Evolutionary conservation across 2,113 vertebrate species (phyloP), one percentile per base, ranked within the genome.

Genomic region (Platysternon megacephalum): DNA sequence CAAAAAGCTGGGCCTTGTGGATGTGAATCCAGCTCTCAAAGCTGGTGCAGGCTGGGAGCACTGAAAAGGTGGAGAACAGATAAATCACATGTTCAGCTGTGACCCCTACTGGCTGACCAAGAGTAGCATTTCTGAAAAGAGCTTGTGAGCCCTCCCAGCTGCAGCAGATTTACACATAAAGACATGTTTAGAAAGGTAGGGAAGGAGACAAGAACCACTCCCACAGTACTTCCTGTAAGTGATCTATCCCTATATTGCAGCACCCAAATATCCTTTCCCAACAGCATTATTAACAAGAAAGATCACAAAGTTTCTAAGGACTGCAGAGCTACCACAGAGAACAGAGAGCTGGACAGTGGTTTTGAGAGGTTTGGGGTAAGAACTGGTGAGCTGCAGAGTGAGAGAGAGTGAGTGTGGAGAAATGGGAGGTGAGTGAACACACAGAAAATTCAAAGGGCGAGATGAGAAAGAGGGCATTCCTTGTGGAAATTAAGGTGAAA

Each of bases 401-500:
- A 49, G 94, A 12, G 84, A 81, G 46, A 19, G 58, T 32, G 90
- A 29, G 19, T 39, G 17, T 21, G n/a, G n/a, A 39, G 35, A n/a
- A 9, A n/a, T n/a, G 8, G n/a, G 39, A 95, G 17, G 56, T 16
- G 56, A 10, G 5, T 35, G 9, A 94, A 85, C 7, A 93, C 82
- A 78, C 87, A 78, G 24, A 89, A 92, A 95, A 88, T 44, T 26
- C 48, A 78, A 19, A 90, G 53, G 11, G 2, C 16, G 80, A 42
- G 22, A 28, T 8, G 2, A 90, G 7, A 88, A 93, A 84, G 44
- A 7, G 13, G 56, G 65, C n/a, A 19, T 44, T 84, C 11, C 93
- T 65, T 68, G 72, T 44, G 86, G 85, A 83, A 78, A 85, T 35
- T 89, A 58, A 94, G 84, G 17, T 86, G 92, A 92, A 86, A 72